Percentiles rank a stretch among this genome's conserved stretches.
Evolutionary conservation across 1,140 invertebrate species (phyloP).

Genomic region (Nasonia longicornis): DNA sequence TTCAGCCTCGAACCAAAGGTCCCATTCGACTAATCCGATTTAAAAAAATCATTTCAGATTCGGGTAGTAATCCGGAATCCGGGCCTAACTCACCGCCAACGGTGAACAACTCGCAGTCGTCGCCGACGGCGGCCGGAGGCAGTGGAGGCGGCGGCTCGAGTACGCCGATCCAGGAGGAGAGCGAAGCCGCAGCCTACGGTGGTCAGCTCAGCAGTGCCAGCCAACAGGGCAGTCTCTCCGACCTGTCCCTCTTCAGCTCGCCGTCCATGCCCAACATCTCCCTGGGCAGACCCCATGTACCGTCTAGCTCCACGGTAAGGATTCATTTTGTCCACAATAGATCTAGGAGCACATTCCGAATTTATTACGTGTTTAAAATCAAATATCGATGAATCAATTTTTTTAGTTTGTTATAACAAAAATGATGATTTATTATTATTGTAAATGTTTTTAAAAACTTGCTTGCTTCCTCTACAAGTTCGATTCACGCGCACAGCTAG

Average conservation of each 20-base stretch:
- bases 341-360: background rate
- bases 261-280: slow-evolving; percentile 97
- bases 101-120: slow-evolving; percentile 70
- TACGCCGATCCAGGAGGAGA: slow-evolving; percentile 80
- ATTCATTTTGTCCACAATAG: background rate
- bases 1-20: background rate
- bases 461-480: no score
- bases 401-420: no score
- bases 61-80: slow-evolving; percentile 81
- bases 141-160: slow-evolving; percentile 64
- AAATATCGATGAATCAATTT: no score
- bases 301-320: slow-evolving; percentile 63
- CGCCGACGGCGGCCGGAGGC: slow-evolving; percentile 70
- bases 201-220: slow-evolving; percentile 68
- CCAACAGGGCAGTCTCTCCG: slow-evolving; percentile 73
- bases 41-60: slow-evolving; percentile 67
- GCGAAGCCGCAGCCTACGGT: slow-evolving; percentile 71
- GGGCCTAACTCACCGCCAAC: slow-evolving; percentile 86
- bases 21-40: background rate
- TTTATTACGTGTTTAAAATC: no score
- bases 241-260: slow-evolving; percentile 88
- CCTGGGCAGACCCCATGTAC: slow-evolving; percentile 83
- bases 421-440: no score
- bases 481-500: no score
- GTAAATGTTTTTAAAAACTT: no score